Evolutionary conservation across 2,888 invertebrate genomes (phyloP).

Genomic region (Lasioglossum marginatum): DNA sequence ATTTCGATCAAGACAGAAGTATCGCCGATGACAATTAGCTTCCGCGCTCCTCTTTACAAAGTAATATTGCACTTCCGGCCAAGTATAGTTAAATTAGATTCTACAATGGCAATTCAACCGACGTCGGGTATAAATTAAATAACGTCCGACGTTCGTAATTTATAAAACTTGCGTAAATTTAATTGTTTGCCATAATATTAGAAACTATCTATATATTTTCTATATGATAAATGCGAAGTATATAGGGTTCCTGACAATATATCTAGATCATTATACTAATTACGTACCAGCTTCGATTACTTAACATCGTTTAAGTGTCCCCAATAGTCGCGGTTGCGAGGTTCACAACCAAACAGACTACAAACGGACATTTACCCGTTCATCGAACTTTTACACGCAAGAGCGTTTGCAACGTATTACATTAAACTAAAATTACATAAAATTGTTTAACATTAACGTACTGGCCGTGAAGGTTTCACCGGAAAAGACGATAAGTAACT

Average conservation of each 20-base stretch:
- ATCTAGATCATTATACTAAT: neutral
- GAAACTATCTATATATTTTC: neutral
- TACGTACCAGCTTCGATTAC: neutral
- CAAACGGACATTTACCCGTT: constrained; percentile 68
- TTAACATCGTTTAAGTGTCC: neutral
- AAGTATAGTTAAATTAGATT: constrained; percentile 26
- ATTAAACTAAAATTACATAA: constrained; percentile 19
- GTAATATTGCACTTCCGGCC: constrained; percentile 80
- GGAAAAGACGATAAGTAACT: neutral
- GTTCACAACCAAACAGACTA: constrained; percentile 4
- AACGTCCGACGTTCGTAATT: neutral
- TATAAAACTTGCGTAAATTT: neutral
- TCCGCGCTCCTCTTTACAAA: constrained; percentile 22
- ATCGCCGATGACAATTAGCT: neutral
- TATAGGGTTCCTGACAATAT: neutral
- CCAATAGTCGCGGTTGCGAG: neutral
- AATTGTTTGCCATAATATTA: neutral
- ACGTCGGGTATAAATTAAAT: constrained; percentile 4
- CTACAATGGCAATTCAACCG: constrained; percentile 33
- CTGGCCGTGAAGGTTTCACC: constrained; percentile 37
- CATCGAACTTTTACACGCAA: constrained; percentile 71
- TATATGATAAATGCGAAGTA: neutral
- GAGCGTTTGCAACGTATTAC: constrained; percentile 47
- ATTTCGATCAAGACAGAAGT: constrained; percentile 16
- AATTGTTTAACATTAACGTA: constrained; percentile 27